Base-by-base conservation (phyloP, 2,888 invertebrate genomes). In the Capitulum mitella region DNA sequence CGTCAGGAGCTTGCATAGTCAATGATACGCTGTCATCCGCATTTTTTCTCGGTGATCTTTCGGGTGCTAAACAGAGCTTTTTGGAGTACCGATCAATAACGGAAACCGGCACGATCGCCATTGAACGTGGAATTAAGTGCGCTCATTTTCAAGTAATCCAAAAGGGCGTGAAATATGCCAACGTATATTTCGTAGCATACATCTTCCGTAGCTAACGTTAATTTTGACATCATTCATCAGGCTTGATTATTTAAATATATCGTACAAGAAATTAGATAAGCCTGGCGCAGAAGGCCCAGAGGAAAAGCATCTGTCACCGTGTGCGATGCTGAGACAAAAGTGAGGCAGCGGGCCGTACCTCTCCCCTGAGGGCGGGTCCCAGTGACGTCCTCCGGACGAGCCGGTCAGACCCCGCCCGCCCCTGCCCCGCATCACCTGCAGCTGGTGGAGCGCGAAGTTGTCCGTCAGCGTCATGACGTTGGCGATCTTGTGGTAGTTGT, bases 401-500 rank as follows among this genome's bases (percentile, higher is more conserved):
- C 32, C 12, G 12, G 12, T 10, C 58, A 3, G 8, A 29, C 58
- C 29, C 10, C 12, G 29, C 16, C 58, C 8, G 8, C 29, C 32
- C 19, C 3, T 32, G 64, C n/a, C n/a, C n/a, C n/a, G 19, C 16
- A 6, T 16, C 26, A 70, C 70, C 70, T 40, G 70, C 22, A 70
- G 70, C 37, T 70, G 70, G 22, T 34, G 22, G 37, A 70, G 37
- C 26, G 70, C 70, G 40, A 70, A 70, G 70, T 70, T 70, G 10
- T 70, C 70, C 8, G 5, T 22, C 16, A 70, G 70, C 34, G 70
- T 40, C 37, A 40, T 3, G 16, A 10, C 34, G 37, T 16, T 8
- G 22, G 40, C 70, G 26, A 70, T 70, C 70, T 70, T 70, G 70
- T 70, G 70, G 37, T 37, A 34, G 70, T 70, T 12, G 70, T 37